phyloP scores from a whole-genome alignment of 2,113 vertebrate species.

The Dicrurus megarhynchus region DNA sequence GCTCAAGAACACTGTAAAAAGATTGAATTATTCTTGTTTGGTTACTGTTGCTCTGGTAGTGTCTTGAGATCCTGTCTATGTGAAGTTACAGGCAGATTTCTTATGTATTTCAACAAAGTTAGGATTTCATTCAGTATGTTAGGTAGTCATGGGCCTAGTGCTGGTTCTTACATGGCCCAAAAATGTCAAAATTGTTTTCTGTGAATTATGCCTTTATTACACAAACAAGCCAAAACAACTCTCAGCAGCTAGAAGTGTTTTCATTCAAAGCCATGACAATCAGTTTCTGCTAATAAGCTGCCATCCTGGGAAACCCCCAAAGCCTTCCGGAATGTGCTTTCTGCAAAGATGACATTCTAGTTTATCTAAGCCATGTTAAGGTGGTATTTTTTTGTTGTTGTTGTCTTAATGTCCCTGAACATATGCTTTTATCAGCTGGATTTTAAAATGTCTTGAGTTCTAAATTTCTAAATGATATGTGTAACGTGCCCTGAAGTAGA shows the following conservation, averaged over 20 bases:
- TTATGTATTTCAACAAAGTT: not conserved
- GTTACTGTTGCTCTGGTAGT: not conserved
- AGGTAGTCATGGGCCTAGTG: not conserved
- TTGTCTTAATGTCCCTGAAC: not conserved
- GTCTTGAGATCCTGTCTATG: not conserved
- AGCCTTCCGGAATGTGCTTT: not conserved
- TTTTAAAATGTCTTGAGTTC: not conserved
- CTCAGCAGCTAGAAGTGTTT: not conserved
- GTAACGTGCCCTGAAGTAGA: not conserved
- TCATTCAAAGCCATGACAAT: slow-evolving; percentile 6
- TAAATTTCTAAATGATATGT: not conserved
- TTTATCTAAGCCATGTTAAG: not conserved
- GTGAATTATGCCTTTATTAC: not conserved
- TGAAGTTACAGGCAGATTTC: not conserved
- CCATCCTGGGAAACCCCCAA: not conserved
- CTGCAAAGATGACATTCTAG: not conserved
- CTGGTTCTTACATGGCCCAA: not conserved
- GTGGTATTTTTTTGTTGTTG: not conserved
- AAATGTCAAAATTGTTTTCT: slow-evolving; percentile 19
- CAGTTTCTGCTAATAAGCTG: slow-evolving; percentile 40
- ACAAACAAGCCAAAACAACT: not conserved
- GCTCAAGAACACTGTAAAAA: not conserved
- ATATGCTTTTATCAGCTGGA: not conserved
- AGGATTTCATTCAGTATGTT: not conserved
- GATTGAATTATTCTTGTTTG: not conserved